phyloP scores from a whole-genome alignment of 2,113 vertebrate species.

The Bos javanicus region DNA sequence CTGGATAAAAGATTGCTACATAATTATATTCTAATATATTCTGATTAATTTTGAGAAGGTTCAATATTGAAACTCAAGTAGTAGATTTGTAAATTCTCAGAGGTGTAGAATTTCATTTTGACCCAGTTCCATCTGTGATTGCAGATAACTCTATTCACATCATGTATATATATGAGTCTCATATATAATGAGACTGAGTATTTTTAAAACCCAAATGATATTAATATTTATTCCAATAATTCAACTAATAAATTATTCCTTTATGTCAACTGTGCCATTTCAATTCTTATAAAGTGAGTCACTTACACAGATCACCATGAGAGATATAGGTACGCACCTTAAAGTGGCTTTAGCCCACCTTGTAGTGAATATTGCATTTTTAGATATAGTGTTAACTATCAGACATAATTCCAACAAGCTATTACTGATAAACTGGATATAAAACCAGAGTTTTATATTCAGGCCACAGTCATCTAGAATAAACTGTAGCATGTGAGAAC shows the following conservation, averaged over 20 bases:
- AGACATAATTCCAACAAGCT: background rate
- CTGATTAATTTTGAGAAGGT: constrained; percentile 73
- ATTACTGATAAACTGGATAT: background rate
- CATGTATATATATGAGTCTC: background rate
- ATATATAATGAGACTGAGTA: constrained; percentile 51
- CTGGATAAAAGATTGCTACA: constrained; percentile 67
- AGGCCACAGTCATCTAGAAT: background rate
- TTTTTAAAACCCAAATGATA: constrained; percentile 55
- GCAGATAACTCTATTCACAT: constrained; percentile 32
- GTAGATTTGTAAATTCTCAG: constrained; percentile 67
- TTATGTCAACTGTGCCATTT: constrained; percentile 25
- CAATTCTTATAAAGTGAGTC: background rate
- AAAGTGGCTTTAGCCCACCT: background rate
- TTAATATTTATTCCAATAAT: constrained; percentile 6
- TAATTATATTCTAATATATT: constrained; percentile 80
- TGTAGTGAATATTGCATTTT: constrained; percentile 32
- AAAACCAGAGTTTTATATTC: background rate
- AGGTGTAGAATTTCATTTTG: constrained; percentile 66
- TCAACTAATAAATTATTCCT: constrained; percentile 46
- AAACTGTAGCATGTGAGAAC: background rate
- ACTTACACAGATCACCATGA: background rate
- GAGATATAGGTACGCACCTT: background rate
- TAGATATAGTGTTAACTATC: background rate
- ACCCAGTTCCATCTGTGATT: constrained; percentile 49
- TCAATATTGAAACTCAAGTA: constrained; percentile 65